Base-by-base conservation (phyloP, 2,888 invertebrate genomes). In the Chalcosyrphus nemorum region DNA sequence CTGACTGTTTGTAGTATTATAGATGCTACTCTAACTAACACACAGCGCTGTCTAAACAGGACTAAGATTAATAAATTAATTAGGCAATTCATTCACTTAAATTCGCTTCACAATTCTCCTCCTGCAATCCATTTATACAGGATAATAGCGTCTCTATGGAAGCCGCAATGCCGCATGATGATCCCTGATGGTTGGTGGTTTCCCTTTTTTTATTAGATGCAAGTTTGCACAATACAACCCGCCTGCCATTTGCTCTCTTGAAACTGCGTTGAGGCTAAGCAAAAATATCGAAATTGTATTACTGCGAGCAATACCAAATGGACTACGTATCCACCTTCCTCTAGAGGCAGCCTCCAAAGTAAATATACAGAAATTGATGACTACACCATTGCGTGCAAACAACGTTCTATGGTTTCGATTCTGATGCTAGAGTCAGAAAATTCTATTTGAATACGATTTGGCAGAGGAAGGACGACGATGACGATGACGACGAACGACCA, bases 151-250 rank as follows among this genome's bases (percentile, higher is more conserved):
- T n/a, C 56, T 19, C 4, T 35, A 15, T 56, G 35, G 24, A 50
- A 29, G 68, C 56, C 56, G 75, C 56, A n/a, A n/a, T 63, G 70
- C 50, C 50, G 27, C 71, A 56, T 29, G 54, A 43, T 65, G 57
- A 72, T 57, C 75, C 63, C 17, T 47, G 54, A 75, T 75, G 75
- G n/a, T 27, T 43, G 17, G 32, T n/a, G 50, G 50, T 66, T 72
- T 71, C 21, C 65, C 27, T 27, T 59, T 45, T 72, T 72, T 82
- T 82, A 78, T 78, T 82, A 82, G 78, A 82, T 82, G 68, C 72
- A 56, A 72, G 61, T 66, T 56, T 77, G 82, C 78, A n/a, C n/a
- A 68, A 72, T 63, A 47, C 41, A n/a, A 13, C 32, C 35, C 45
- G 15, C 29, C 35, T 71, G 38, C n/a, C 29, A 41, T 21, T 15